Conservation (phyloP, 2,113 vertebrate genomes). For the Mesitornis unicolor region DNA sequence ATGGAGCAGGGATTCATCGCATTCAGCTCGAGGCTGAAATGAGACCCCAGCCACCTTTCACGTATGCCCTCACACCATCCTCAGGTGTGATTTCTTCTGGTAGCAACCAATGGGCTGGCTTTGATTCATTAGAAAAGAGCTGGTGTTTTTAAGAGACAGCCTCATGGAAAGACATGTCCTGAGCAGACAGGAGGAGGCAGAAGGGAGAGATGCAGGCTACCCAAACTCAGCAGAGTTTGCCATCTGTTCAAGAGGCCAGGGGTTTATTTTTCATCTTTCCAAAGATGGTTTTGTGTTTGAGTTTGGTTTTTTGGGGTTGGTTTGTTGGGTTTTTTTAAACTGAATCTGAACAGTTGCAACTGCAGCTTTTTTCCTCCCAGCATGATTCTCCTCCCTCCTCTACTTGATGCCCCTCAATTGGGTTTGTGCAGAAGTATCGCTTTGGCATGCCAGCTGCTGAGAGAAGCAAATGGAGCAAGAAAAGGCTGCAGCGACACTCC, state of each 20-base stretch:
- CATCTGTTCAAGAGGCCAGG: background rate
- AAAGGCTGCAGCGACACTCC: background rate
- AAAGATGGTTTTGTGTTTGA: background rate
- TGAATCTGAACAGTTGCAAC: background rate
- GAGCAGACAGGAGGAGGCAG: background rate
- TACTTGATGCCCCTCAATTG: rapidly evolving
- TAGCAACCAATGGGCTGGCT: background rate
- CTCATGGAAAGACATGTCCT: background rate
- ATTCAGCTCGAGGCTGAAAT: background rate
- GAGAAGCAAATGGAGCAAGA: background rate
- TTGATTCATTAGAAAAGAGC: background rate
- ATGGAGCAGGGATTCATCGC: background rate
- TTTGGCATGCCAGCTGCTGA: background rate
- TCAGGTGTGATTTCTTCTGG: background rate
- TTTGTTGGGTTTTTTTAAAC: background rate
- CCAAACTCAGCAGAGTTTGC: background rate
- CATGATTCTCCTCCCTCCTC: background rate
- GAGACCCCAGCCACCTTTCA: background rate
- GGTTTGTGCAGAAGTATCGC: background rate
- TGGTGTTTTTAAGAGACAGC: background rate
- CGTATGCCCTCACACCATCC: background rate
- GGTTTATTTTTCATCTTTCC: background rate
- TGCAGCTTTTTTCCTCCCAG: background rate
- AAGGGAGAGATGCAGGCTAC: background rate
- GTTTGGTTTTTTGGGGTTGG: background rate